Conservation (phyloP, 1,140 invertebrate species). For the Drosophila sucinea region DNA sequence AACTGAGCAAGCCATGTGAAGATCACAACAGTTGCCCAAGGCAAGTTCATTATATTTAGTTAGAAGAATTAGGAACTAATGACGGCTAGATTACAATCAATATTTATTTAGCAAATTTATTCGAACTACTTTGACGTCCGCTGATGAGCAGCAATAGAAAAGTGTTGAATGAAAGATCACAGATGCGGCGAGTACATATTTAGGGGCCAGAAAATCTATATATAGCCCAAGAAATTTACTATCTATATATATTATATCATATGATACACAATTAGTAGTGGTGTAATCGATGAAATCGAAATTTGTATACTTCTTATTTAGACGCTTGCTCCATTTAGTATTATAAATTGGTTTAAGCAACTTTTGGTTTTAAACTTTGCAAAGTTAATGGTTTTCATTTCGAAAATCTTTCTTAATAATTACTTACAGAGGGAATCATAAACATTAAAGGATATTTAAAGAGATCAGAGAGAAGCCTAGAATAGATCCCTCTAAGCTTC, state of each 20-base stretch:
- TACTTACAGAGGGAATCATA: too few relatives aligned
- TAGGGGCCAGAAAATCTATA: conserved; percentile 1
- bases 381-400: too few relatives aligned
- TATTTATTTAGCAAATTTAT: neutral
- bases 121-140: conserved; percentile 5
- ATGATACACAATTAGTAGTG: conserved; percentile 4
- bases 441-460: too few relatives aligned
- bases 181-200: conserved; percentile 16
- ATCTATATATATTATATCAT: conserved; percentile 5
- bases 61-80: neutral
- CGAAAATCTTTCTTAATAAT: too few relatives aligned
- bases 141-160: conserved; percentile 7
- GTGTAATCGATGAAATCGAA: conserved; percentile 10
- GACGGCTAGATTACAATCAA: neutral
- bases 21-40: conserved; percentile 5
- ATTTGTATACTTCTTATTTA: neutral
- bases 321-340: neutral
- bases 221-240: conserved; percentile 2
- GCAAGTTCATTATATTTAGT: conserved; percentile 5
- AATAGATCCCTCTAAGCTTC: too few relatives aligned
- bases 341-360: too few relatives aligned
- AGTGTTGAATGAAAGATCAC: conserved; percentile 15
- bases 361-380: too few relatives aligned
- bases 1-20: conserved; percentile 6
- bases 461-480: too few relatives aligned